Evolutionary conservation across 2,888 invertebrate species (phyloP).

Genomic region (Chrysolina oricalcia): DNA sequence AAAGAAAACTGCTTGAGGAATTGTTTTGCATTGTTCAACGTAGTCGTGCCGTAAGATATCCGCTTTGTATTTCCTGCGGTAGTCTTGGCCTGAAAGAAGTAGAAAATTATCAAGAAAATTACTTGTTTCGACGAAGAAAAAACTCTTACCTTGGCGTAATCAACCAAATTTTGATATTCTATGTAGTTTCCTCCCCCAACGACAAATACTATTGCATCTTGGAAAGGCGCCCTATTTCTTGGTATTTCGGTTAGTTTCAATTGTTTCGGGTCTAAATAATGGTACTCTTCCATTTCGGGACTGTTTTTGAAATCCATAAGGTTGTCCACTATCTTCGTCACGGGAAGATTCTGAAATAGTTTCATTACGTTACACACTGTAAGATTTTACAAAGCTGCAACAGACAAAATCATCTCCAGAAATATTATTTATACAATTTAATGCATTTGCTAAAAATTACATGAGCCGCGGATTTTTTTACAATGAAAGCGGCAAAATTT

Average conservation of each 20-base stretch:
- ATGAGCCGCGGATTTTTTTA: too few species aligned
- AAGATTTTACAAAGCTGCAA: not conserved
- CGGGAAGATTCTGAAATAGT: conserved; percentile 87
- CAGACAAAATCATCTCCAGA: too few species aligned
- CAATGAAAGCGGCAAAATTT: too few species aligned
- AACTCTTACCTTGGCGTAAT: conserved; percentile 87
- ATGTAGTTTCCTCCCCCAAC: conserved; percentile 98
- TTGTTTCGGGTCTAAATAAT: conserved; percentile 97
- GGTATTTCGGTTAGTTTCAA: conserved; percentile 82
- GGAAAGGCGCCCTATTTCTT: conserved; percentile 82
- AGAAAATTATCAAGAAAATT: too few species aligned
- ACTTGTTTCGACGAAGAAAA: too few species aligned
- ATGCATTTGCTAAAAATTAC: too few species aligned
- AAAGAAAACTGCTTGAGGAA: conserved; percentile 94
- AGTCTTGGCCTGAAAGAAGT: conserved; percentile 78
- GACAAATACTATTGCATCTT: conserved; percentile 92
- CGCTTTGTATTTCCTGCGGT: conserved; percentile 82
- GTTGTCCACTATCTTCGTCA: conserved; percentile 93
- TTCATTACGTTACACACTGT: conserved; percentile 27
- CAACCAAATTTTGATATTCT: conserved; percentile 98
- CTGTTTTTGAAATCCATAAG: conserved; percentile 87
- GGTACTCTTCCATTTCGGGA: conserved; percentile 88
- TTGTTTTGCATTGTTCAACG: conserved; percentile 93
- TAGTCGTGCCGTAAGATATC: conserved; percentile 96
- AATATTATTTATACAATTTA: too few species aligned